Evolutionary conservation across 2,113 vertebrate species (phyloP).

Genomic region (Ceyx cyanopectus): DNA sequence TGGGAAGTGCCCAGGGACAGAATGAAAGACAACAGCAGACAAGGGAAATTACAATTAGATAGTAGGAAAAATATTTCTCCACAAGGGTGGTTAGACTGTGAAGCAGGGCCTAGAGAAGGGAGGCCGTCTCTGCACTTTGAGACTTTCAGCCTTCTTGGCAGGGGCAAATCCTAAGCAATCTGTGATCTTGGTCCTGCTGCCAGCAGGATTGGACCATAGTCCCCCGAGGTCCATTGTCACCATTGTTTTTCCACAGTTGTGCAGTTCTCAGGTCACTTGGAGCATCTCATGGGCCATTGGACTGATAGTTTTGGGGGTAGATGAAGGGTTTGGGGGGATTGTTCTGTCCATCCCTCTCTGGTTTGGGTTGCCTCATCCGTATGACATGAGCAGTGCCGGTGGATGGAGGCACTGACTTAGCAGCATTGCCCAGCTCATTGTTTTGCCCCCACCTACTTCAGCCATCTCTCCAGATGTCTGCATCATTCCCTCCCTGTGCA

Average conservation of each 20-base stretch:
- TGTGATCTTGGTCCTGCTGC: not conserved
- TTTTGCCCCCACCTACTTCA: not conserved
- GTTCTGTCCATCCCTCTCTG: not conserved
- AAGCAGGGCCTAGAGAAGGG: not conserved
- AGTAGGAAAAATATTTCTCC: not conserved
- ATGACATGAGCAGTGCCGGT: not conserved
- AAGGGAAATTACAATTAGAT: not conserved
- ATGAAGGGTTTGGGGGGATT: accelerated
- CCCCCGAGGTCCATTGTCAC: not conserved
- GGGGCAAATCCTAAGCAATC: not conserved
- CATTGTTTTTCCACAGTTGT: not conserved
- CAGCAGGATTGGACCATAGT: not conserved
- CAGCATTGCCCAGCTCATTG: not conserved
- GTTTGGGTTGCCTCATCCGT: accelerated
- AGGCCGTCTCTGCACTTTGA: not conserved
- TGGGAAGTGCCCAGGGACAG: not conserved
- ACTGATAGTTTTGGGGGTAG: not conserved
- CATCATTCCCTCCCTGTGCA: accelerated
- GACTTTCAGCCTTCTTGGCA: not conserved
- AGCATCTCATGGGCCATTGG: not conserved
- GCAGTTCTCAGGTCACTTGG: not conserved
- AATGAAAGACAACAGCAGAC: not conserved
- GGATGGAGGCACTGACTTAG: not conserved
- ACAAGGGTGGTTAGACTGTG: not conserved
- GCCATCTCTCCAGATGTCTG: not conserved